Evolutionary conservation across 1,140 invertebrate species (phyloP).

Genomic region (Linepithema humile): DNA sequence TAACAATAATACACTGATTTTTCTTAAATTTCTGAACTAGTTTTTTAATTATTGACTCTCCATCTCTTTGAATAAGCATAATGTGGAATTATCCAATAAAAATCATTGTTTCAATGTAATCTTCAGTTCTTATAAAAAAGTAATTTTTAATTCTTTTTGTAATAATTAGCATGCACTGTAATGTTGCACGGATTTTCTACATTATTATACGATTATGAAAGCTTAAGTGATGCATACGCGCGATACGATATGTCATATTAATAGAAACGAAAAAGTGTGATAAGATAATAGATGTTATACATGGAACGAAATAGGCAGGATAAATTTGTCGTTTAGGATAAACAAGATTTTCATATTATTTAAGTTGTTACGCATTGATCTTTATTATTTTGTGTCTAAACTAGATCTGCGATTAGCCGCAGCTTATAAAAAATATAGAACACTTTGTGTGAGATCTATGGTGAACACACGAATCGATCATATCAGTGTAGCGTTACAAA

Average conservation of each 20-base stretch:
- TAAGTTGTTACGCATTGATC: background rate
- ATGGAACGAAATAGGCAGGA: background rate
- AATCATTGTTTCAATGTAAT: constrained; percentile 14
- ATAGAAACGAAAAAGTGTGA: background rate
- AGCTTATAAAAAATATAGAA: constrained; percentile 20
- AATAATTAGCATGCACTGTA: background rate
- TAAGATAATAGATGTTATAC: background rate
- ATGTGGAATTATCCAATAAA: constrained; percentile 45
- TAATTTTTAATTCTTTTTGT: too few relatives aligned
- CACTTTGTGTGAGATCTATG: constrained; percentile 33
- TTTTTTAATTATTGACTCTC: constrained; percentile 26
- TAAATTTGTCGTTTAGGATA: background rate
- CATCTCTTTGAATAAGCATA: background rate
- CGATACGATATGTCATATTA: background rate
- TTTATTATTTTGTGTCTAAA: background rate
- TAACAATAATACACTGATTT: too few relatives aligned
- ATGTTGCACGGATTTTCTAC: background rate
- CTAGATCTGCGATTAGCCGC: background rate
- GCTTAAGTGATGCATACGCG: background rate
- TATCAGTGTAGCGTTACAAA: constrained; percentile 11
- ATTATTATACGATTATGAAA: background rate
- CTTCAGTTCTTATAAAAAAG: too few relatives aligned
- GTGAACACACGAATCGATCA: background rate
- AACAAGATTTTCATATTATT: background rate
- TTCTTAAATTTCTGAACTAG: constrained; percentile 23